These are phyloP conservation scores for Drosophila hamatofila DNA, from an alignment of 2,888 invertebrate genomes.

Conservation along the genomic window DNA sequence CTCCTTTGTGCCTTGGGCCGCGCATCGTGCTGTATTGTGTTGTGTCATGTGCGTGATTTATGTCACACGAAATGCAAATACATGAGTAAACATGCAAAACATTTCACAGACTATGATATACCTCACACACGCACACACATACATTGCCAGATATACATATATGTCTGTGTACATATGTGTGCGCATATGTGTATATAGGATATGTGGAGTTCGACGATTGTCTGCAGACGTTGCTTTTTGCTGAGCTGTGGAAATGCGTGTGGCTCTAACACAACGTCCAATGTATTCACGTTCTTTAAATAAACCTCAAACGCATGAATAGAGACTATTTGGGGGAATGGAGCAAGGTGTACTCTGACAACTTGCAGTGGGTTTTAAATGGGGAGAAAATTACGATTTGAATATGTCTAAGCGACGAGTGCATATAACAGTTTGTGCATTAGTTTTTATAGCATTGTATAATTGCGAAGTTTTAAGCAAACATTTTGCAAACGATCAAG, in stretches of 20 bases:
- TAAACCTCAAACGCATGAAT: constrained; percentile 58
- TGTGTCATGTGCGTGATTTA: constrained; percentile 73
- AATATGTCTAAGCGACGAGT: constrained; percentile 11
- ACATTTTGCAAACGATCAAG: background rate
- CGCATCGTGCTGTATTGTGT: constrained; percentile 45
- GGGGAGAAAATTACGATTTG: constrained; percentile 15
- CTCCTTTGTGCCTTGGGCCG: constrained; percentile 70
- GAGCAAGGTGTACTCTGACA: constrained; percentile 36
- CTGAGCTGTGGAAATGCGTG: constrained; percentile 17
- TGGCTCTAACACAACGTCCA: constrained; percentile 46
- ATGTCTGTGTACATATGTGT: constrained; percentile 5
- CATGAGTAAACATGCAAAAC: constrained; percentile 78
- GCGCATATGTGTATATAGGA: constrained; percentile 2
- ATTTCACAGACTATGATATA: constrained; percentile 54
- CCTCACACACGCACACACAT: constrained; percentile 15
- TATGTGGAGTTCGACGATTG: constrained; percentile 41
- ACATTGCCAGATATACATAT: background rate
- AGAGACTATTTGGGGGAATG: background rate
- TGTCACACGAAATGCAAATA: constrained; percentile 80
- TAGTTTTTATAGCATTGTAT: background rate
- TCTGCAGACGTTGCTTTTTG: constrained; percentile 37
- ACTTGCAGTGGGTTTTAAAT: constrained; percentile 20
- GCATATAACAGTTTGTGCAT: background rate
- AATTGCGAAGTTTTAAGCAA: background rate
- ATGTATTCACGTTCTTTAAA: constrained; percentile 62